phyloP scores from a whole-genome alignment of 2,888 invertebrate species.

The Rhorus exstirpatorius region DNA sequence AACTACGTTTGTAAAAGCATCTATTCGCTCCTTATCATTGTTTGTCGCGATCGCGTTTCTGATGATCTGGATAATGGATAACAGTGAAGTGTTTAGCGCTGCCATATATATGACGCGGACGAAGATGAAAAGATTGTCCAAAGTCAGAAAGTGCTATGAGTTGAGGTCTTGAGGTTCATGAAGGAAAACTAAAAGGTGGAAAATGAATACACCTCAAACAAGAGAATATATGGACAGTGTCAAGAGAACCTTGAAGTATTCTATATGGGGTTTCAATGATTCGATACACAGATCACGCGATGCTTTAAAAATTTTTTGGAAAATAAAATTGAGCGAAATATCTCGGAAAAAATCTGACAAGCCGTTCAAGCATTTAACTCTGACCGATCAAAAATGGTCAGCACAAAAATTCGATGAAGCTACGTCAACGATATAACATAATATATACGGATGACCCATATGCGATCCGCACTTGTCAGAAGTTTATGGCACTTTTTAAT shows the following conservation, averaged over 20 bases:
- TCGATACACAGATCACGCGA: not conserved
- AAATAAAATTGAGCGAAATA: not conserved
- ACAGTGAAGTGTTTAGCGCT: slow-evolving; percentile 7
- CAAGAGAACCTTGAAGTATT: not conserved
- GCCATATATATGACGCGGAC: slow-evolving; percentile 2
- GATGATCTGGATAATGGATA: slow-evolving; percentile 40
- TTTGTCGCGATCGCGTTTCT: slow-evolving; percentile 43
- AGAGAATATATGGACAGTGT: not conserved
- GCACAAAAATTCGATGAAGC: no score
- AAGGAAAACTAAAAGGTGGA: not conserved
- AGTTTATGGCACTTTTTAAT: no score
- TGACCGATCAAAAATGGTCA: no score
- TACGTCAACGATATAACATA: no score
- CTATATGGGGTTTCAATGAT: not conserved
- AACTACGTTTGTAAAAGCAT: slow-evolving; percentile 48
- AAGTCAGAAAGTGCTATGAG: not conserved
- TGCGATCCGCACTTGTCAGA: no score
- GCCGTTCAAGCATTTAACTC: no score
- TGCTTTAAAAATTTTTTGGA: not conserved
- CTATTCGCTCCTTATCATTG: slow-evolving; percentile 24
- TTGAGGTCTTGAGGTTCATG: not conserved
- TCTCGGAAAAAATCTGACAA: no score
- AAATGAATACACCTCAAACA: not conserved
- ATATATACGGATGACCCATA: no score
- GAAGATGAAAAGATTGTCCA: not conserved